These are phyloP conservation scores for Ostrea denselamellosa DNA, from an alignment of 1,140 invertebrate species.

Conservation along the genomic window DNA sequence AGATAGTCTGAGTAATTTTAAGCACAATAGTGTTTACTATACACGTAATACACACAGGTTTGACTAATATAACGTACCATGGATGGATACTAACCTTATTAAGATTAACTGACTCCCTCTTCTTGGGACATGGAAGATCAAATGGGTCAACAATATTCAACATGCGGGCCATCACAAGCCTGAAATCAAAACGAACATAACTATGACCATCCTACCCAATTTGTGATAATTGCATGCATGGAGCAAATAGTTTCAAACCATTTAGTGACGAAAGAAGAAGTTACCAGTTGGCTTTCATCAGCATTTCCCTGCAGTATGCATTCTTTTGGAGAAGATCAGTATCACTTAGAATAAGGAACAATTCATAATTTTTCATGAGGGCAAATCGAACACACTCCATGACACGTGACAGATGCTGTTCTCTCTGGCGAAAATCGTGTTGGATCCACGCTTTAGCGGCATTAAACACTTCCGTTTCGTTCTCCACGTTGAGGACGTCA, in stretches of 20 bases:
- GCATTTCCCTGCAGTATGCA: slow-evolving; percentile 20
- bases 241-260: no score
- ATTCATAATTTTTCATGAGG: slow-evolving; percentile 50
- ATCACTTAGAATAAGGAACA: slow-evolving; percentile 49
- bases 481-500: slow-evolving; percentile 42
- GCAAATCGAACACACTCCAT: slow-evolving; percentile 58
- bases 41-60: not conserved
- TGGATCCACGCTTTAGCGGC: slow-evolving; percentile 49
- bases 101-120: not conserved
- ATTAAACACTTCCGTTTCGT: slow-evolving; percentile 52
- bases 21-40: no score
- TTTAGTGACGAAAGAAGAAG: not conserved
- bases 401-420: slow-evolving; percentile 41
- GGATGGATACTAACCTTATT: no score
- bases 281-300: slow-evolving; percentile 58
- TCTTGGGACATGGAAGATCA: slow-evolving; percentile 9
- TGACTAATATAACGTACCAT: not conserved
- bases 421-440: slow-evolving; percentile 35
- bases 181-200: not conserved
- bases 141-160: slow-evolving; percentile 37
- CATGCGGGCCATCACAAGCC: slow-evolving; percentile 28
- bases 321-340: slow-evolving; percentile 51
- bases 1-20: no score
- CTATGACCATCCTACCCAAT: no score
- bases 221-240: no score